Base-by-base conservation (phyloP, 2,888 invertebrate species). In the Caenorhabditis sp. region DNA sequence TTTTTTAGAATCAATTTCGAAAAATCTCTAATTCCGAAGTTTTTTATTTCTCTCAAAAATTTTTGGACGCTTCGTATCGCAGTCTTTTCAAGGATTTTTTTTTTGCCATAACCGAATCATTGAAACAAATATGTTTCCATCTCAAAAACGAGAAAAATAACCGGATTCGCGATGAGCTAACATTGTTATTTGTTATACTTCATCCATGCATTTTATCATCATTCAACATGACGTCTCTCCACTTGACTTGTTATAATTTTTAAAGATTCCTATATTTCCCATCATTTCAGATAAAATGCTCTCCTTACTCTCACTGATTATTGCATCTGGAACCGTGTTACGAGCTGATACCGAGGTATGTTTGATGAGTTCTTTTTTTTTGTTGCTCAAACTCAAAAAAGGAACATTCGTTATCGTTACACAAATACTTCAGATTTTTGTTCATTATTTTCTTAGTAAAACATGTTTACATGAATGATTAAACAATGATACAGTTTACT, bases 291-390 rank as follows among this genome's bases (percentile, higher is more conserved):
- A 43, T 6, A 36, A 17, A 60, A 87, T 86, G 86, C 74, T 86
- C 26, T 86, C 86, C 1, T 74, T 87, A 51, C 78, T 86, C 23
- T 85, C 85, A 26, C 72, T 86, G 68, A 81, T 86, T 5, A 82
- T 86, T 21, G 83, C 86, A 27, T 86, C 86, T 24, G 86, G 85
- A 50, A 85, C 85, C 0, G 86, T 86, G 50, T 73, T 86, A 8
- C 71, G 83, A 53, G 81, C 84, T n/a, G 86, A 87, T 62, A 86
- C 86, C 8, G 84, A 84, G 65, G 78, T 81, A 50, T 27, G 57
- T 36, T 58, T 55, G 43, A 43, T 14, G 10, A 43, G 14, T 12
- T 43, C 43, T 43, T 26, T 53, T 51, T 49, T 50, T 24, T 27
- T 27, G 51, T 31, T 61, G 51, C 36, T 54, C 31, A 43, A 43